These are phyloP conservation scores for Trissonchulus latispiculum DNA, from an alignment of 2,888 invertebrate species.

Conservation along the genomic window DNA sequence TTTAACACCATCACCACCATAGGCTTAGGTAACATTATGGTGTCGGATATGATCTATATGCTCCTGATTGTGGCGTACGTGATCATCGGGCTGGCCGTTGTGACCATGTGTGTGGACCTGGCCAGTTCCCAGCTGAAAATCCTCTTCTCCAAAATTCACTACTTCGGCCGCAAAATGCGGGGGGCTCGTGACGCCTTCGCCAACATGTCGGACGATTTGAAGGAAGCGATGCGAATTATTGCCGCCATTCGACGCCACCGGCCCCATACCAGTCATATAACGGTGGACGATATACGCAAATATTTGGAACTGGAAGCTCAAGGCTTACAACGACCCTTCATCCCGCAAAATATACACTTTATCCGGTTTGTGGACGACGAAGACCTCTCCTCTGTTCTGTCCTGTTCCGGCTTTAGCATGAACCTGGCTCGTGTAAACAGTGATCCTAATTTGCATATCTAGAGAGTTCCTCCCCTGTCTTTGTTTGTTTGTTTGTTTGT, in stretches of 20 bases:
- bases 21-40: conserved; percentile 41
- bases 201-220: conserved; percentile 41
- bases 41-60: conserved; percentile 27
- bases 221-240: conserved; percentile 43
- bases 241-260: conserved; percentile 30
- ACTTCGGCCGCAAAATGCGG: conserved; percentile 38
- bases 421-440: neutral
- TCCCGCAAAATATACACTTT: conserved; percentile 41
- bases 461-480: too few relatives aligned
- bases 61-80: conserved; percentile 40
- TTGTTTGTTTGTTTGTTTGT: too few relatives aligned
- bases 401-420: neutral
- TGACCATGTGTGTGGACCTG: conserved; percentile 42
- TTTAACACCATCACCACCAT: conserved; percentile 45
- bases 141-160: conserved; percentile 43
- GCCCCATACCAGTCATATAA: conserved; percentile 29
- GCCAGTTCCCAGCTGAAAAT: conserved; percentile 42
- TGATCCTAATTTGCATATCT: conserved; percentile 19
- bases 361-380: conserved; percentile 43
- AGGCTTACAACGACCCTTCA: conserved; percentile 38
- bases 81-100: conserved; percentile 43
- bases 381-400: conserved; percentile 4
- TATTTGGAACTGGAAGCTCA: conserved; percentile 43
- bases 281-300: conserved; percentile 41
- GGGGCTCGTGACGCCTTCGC: conserved; percentile 39